Conservation (phyloP, 2,888 invertebrate genomes). For the Darwinula stevensoni region DNA sequence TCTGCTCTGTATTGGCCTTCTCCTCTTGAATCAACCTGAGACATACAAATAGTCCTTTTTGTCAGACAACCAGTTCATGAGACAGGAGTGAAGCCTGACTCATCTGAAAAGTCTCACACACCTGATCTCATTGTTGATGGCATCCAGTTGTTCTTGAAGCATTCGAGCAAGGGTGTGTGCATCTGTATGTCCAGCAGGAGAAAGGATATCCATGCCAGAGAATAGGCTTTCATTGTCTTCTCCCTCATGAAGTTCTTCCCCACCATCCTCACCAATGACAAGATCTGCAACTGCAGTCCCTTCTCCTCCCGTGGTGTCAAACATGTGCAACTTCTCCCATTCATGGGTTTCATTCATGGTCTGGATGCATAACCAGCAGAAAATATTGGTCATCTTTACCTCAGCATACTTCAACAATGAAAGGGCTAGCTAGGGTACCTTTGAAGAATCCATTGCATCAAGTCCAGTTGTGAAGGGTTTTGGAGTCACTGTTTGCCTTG, state of each 20-base stretch:
- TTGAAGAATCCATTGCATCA: neutral
- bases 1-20: slow-evolving; percentile 81
- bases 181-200: slow-evolving; percentile 34
- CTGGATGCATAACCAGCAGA: too few species aligned
- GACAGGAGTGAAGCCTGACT: neutral
- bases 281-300: too few species aligned
- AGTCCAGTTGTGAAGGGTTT: neutral
- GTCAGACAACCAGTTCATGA: neutral
- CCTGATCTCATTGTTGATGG: slow-evolving; percentile 95
- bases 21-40: slow-evolving; percentile 47
- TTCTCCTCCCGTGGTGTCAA: too few species aligned
- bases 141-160: slow-evolving; percentile 96
- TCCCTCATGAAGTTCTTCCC: slow-evolving; percentile 5
- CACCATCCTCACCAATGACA: slow-evolving; percentile 7
- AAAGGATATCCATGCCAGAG: slow-evolving; percentile 61
- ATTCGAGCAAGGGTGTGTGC: slow-evolving; percentile 92
- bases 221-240: slow-evolving; percentile 22
- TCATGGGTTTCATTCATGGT: too few species aligned
- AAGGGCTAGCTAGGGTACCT: too few species aligned
- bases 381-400: too few species aligned
- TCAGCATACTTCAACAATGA: too few species aligned
- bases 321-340: too few species aligned
- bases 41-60: neutral
- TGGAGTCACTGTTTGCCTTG: neutral
- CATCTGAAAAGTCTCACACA: slow-evolving; percentile 13